Conservation (phyloP, 2,113 vertebrate genomes). For the Burhinus bistriatus region DNA sequence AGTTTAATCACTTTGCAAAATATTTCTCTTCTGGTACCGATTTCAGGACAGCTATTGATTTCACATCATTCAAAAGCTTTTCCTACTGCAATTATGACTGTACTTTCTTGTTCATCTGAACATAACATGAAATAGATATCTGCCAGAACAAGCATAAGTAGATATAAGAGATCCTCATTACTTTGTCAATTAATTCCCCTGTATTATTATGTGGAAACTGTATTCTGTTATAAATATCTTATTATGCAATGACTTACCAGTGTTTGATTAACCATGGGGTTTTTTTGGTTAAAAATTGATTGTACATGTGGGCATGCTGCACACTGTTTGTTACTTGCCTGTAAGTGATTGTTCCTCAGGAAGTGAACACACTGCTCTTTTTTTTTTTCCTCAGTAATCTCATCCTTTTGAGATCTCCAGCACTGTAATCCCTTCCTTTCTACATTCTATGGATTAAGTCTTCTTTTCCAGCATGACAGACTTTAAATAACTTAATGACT, state of each 20-base stretch:
- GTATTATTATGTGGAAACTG: neutral
- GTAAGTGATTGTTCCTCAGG: conserved; percentile 27
- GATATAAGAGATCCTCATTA: neutral
- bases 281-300: neutral
- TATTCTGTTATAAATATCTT: conserved; percentile 13
- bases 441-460: conserved; percentile 54
- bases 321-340: neutral
- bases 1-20: neutral
- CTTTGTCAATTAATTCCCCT: neutral
- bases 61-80: conserved; percentile 14
- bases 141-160: conserved; percentile 1
- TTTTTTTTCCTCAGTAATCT: conserved; percentile 15
- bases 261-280: neutral
- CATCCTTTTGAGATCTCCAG: conserved; percentile 49
- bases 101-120: conserved; percentile 38
- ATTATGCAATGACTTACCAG: neutral
- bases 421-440: conserved; percentile 52
- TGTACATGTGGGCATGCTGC: neutral
- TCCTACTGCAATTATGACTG: neutral
- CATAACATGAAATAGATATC: conserved; percentile 21
- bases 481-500: conserved; percentile 66
- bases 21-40: conserved; percentile 7
- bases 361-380: neutral
- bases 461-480: conserved; percentile 49
- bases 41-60: conserved; percentile 54